Base-by-base conservation (phyloP, 2,113 vertebrate genomes). In the Arenaria interpres region DNA sequence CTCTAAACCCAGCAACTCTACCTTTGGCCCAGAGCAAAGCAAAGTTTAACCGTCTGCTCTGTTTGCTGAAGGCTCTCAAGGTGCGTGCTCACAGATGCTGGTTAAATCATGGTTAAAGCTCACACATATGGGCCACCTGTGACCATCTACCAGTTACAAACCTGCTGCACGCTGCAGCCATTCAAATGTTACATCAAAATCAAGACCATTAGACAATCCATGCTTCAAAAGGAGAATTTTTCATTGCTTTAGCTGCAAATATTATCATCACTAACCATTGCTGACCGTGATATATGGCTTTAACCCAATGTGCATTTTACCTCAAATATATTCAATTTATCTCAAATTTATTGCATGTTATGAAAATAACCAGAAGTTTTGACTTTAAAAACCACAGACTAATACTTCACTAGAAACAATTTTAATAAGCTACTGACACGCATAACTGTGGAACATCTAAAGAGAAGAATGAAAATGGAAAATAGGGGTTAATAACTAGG, bases 401-500 rank as follows among this genome's bases (percentile, higher is more conserved):
- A 81, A 62, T 16, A 48, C 54, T 92, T 73, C 46, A 46, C 50
- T 53, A 72, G 68, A 39, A 93, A 56, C 35, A 25, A 63, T 56
- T 84, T 84, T 25, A 83, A 35, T 41, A 67, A 81, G 72, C 56
- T 91, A n/a, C 28, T 77, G 46, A 88, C 78, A 81, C 3, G 32
- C 35, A 7, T 53, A 85, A 76, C 54, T 54, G 33, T 77, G 56
- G 53, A 92, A 75, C 59, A 50, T 35, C 54, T 81, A 68, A 83
- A 75, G 64, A 43, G 46, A 95, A 89, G 79, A 78, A 88, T 25
- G 21, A 78, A 96, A 93, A 77, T 4, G 35, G 46, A 91, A 95
- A 83, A 86, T 16, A 74, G 18, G 30, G 23, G 32, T 86, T 94
- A 92, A 96, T 66, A 79, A 74, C n/a, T 15, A 27, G 32, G 28